Percentiles rank a stretch among this genome's conserved stretches.
Evolutionary conservation across 2,113 vertebrate genomes (phyloP).

Genomic region (Coreoperca whiteheadi): DNA sequence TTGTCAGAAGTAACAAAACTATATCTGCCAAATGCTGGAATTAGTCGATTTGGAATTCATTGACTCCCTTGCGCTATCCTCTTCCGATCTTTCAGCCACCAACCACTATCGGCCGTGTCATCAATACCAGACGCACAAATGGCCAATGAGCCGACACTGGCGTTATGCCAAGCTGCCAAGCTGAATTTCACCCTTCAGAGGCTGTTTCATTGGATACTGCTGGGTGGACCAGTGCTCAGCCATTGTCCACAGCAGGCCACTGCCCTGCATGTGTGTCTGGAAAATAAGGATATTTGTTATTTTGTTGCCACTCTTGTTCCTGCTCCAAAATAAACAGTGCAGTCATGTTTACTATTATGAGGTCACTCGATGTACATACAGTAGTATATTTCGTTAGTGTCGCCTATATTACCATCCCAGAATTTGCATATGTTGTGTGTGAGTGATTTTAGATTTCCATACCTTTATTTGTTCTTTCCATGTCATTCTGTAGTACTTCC

Average conservation of each 20-base stretch:
- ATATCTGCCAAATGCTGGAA: neutral
- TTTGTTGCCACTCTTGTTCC: neutral
- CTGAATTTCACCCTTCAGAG: constrained; percentile 70
- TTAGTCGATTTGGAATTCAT: constrained; percentile 21
- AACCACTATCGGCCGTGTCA: constrained; percentile 43
- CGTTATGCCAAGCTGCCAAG: constrained; percentile 70
- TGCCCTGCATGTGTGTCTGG: constrained; percentile 38
- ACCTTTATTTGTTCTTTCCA: constrained; percentile 7
- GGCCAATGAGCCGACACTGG: constrained; percentile 66
- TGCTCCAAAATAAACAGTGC: constrained; percentile 17
- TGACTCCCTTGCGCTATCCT: constrained; percentile 20
- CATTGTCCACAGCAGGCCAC: constrained; percentile 61
- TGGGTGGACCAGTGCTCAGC: constrained; percentile 45
- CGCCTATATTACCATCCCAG: neutral
- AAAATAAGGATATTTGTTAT: constrained; percentile 40
- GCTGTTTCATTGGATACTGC: constrained; percentile 66
- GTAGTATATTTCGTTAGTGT: neutral
- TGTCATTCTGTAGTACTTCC: constrained; percentile 90
- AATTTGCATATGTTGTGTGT: constrained; percentile 2
- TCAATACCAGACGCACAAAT: constrained; percentile 45
- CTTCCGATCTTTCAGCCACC: constrained; percentile 49
- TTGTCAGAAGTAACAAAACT: neutral
- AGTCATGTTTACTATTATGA: neutral
- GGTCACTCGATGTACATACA: neutral
- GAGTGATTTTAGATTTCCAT: neutral